phyloP scores from a whole-genome alignment of 2,888 invertebrate species.

The Mellilla xanthometata region DNA sequence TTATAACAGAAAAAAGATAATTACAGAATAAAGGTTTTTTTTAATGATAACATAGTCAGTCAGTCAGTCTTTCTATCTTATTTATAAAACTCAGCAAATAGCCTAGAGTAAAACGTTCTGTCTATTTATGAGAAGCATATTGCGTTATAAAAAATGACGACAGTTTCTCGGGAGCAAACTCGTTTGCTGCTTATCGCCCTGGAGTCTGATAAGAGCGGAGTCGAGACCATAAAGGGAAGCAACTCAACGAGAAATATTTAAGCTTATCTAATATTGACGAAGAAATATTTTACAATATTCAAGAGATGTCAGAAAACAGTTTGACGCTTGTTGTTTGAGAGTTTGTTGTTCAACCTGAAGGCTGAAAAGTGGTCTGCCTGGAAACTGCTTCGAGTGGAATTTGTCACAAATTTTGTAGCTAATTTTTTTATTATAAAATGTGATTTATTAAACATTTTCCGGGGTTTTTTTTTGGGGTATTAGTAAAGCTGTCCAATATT shows the following conservation, averaged over 20 bases:
- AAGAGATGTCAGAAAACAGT: constrained; percentile 41
- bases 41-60: too few species aligned
- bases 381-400: too few species aligned
- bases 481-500: too few species aligned
- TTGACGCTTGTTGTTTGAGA: constrained; percentile 32
- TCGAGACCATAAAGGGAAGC: constrained; percentile 54
- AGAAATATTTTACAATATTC: constrained; percentile 51
- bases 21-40: too few species aligned
- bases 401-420: too few species aligned
- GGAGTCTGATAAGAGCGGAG: constrained; percentile 49
- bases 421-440: too few species aligned
- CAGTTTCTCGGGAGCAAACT: constrained; percentile 56
- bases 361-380: too few species aligned
- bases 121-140: constrained; percentile 63
- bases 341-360: constrained; percentile 7
- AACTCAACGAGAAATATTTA: constrained; percentile 57
- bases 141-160: constrained; percentile 69
- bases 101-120: constrained; percentile 45
- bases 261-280: constrained; percentile 59
- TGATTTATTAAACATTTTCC: too few species aligned
- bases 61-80: too few species aligned
- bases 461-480: too few species aligned
- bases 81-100: constrained; percentile 52
- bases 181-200: constrained; percentile 62
- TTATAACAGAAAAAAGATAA: too few species aligned